Evolutionary conservation across 1,140 invertebrate genomes (phyloP), one percentile per base, ranked within the genome.

Genomic region (Caenorhabditis inopinata): DNA sequence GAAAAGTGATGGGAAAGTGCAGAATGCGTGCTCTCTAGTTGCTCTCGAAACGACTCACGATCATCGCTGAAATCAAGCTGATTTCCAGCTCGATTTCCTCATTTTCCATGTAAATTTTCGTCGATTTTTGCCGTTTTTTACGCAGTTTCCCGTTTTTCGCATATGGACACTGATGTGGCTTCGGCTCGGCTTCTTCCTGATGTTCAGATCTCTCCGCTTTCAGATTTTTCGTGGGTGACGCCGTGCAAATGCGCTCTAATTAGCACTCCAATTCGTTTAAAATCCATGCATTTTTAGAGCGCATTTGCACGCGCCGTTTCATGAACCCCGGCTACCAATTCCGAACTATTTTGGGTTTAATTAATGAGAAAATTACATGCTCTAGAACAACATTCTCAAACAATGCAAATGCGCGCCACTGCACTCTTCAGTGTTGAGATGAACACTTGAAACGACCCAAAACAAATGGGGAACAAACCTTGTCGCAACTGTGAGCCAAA

Each of bases 11-110:
- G 35, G 27, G 9, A 29, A 73, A 29, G 14, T 21, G 21, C 29
- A 73, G 46, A 49, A 23, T 49, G 11, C 32, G 6, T 80, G 53
- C 27, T 53, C n/a, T 27, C 27, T 29, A 21, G 14, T 75, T 75
- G 2, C 35, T 23, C 9, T 25, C 14, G 51, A 16, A 27, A 38
- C 0, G 68, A 46, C 38, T 58, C 38, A 47, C 51, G 32, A 51
- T 21, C 32, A 51, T 53, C 18, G 42, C 75, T 35, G 75, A 38
- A 76, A 76, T 51, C 12, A 47, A 23, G 23, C 47, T 48, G 45
- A 48, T 49, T 76, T 76, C 38, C 12, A 45, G 27, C 23, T 76
- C 27, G 12, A 76, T n/a, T 53, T 51, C 45, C 23, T 49, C 75
- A 35, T 49, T 48, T 48, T 27, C 48, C 21, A 49, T 51, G 75